Evolutionary conservation across 2,797 vertebrate species (phyloP), one percentile per base, ranked within the genome.

Genomic region (Sebastes matsubarae): DNA sequence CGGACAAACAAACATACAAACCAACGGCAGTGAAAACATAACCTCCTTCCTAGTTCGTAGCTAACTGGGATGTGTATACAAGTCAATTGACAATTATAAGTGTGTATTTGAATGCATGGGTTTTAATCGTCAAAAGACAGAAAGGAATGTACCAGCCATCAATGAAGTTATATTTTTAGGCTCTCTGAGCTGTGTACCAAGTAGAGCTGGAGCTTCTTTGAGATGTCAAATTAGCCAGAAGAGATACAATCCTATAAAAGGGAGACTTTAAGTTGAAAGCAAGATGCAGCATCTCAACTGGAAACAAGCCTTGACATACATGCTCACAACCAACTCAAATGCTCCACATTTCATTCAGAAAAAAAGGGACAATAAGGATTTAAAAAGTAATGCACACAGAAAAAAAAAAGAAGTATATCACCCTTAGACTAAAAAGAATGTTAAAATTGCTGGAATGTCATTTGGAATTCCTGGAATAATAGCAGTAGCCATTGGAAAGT

Each of bases 111-210:
- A 46, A 77, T 71, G 77, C 27, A 25, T 60, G 24, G 50, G 42
- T 64, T 50, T 64, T 20, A 66, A 27, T 55, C 32, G 25, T 57
- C 30, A 71, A 63, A 55, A 50, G 11, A 73, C 91, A 94, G 55
- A 94, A 91, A 92, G 91, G 93, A 93, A 89, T 76, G 94, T 95
- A 93, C 83, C 18, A 4, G 72, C 65, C 91, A 96, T 94, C 94
- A 95, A 90, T 93, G 85, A 92, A 92, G 84, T 81, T 83, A 42
- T 34, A n/a, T n/a, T 52, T 66, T 63, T 74, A 18, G 50, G 25
- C 52, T 75, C 22, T 77, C 38, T 46, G 54, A 83, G 54, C n/a
- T 25, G 50, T 30, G 38, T 25, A 55, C 14, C 9, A 25, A 50
- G 27, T 46, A 9, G 20, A 64, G 36, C 52, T 63, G 70, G 27